These are phyloP conservation scores for Chelonus insularis DNA, from an alignment of 1,140 invertebrate genomes.

Conservation along the genomic window DNA sequence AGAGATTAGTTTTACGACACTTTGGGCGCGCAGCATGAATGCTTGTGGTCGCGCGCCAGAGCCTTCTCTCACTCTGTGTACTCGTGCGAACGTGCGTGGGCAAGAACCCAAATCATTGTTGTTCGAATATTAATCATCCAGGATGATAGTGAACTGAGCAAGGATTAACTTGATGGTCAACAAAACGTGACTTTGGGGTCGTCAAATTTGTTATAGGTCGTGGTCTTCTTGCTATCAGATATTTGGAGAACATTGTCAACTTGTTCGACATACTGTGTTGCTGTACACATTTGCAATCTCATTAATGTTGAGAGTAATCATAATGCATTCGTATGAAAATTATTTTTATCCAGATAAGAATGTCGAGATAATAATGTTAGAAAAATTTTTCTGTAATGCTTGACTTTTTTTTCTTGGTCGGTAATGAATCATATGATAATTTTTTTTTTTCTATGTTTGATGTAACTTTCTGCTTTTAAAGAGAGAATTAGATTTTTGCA, in stretches of 20 bases:
- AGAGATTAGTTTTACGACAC: constrained; percentile 41
- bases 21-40: not conserved
- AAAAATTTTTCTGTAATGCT: too few species aligned
- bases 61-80: not conserved
- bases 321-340: too few species aligned
- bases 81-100: constrained; percentile 24
- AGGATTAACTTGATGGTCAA: constrained; percentile 11
- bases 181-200: not conserved
- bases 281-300: too few species aligned
- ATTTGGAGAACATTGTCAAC: not conserved
- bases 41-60: constrained; percentile 1
- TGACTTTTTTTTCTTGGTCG: too few species aligned
- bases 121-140: constrained; percentile 34
- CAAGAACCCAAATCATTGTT: constrained; percentile 38
- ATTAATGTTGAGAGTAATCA: too few species aligned
- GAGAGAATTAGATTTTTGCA: too few species aligned
- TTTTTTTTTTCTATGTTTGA: too few species aligned
- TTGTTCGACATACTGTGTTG: too few species aligned
- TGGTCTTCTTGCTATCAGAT: constrained; percentile 20
- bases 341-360: too few species aligned
- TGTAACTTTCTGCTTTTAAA: too few species aligned
- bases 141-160: constrained; percentile 23
- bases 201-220: constrained; percentile 31
- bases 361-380: too few species aligned
- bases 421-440: too few species aligned